phyloP scores from a whole-genome alignment of 2,797 vertebrate genomes.

The Coccyzus lansbergi region DNA sequence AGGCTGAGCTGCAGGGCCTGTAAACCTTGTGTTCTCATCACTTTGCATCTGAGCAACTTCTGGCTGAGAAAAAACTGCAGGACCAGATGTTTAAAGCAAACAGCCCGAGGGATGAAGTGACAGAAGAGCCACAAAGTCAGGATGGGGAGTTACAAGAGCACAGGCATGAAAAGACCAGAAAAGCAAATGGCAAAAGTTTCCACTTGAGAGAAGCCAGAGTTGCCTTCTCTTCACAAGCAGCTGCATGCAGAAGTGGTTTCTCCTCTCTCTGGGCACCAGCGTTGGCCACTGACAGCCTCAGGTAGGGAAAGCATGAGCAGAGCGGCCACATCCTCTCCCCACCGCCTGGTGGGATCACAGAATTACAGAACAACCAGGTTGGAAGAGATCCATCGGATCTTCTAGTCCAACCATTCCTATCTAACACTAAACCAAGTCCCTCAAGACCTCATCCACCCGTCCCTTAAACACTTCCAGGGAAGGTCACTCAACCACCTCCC shows the following conservation, averaged over 20 bases:
- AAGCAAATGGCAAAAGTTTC: not conserved
- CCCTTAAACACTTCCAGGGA: too few species aligned
- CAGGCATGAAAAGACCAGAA: not conserved
- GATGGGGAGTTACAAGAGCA: fast-evolving
- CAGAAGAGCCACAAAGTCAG: fast-evolving
- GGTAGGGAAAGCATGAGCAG: not conserved
- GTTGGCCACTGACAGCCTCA: too few species aligned
- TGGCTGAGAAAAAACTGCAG: not conserved
- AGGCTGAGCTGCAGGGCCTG: not conserved
- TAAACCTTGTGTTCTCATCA: not conserved
- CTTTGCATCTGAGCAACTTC: not conserved
- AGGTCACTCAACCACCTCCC: too few species aligned
- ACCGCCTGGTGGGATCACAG: fast-evolving
- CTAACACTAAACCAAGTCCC: too few species aligned
- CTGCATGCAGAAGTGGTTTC: not conserved
- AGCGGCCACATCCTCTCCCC: not conserved
- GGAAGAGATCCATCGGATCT: too few species aligned
- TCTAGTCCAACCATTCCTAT: too few species aligned
- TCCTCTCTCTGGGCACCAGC: not conserved
- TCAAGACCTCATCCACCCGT: too few species aligned
- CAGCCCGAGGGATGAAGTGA: not conserved
- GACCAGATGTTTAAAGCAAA: not conserved
- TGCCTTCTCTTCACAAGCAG: not conserved
- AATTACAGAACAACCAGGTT: too few species aligned
- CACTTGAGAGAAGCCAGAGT: not conserved